Base-by-base conservation (phyloP, 2,888 invertebrate genomes). In the Chymomyza amoena region DNA sequence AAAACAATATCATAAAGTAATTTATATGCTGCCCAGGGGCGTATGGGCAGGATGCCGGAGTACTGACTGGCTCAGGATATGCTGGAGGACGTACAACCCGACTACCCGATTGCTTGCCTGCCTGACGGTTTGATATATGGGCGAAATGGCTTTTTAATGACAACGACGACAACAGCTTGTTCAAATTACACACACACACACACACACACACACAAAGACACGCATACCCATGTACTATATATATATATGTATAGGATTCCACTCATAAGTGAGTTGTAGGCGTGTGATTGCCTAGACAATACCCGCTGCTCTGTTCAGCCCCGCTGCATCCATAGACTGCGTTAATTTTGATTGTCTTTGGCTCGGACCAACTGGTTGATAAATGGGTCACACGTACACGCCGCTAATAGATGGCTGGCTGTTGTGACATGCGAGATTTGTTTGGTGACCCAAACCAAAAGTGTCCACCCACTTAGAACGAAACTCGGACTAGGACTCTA, bases 121-220 rank as follows among this genome's bases (percentile, higher is more conserved):
- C 18, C 66, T 69, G 72, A 70, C 71, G 39, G 61, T 56, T 57
- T 86, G 85, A 86, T 88, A 89, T 90, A 90, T 89, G 87, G 85
- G 79, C 74, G 82, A 91, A 90, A 91, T 91, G 89, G 84, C 89
- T 89, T 90, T 89, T 90, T 91, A 91, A 91, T 89, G 87, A 87
- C 90, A 85, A 86, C 89, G 90, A 88, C 90, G 89, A 87, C 89
- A 90, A 88, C 88, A 89, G 91, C 90, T 91, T 91, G 90, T 75
- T 74, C 76, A 85, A 86, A 90, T 90, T 84, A 90, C 88, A 69
- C 61, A 32, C 15, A 50, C 45, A 45, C 18, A 25, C 25, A 45
- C 18, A 25, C 25, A 25, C 25, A 20, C 63, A 61, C 25, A 20
- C 57, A 51, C 45, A 36, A 3, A 1, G 3, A 20, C 3, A 3